These are phyloP conservation scores for Parthenolecanium corni DNA, from an alignment of 2,888 invertebrate species.

Conservation along the genomic window DNA sequence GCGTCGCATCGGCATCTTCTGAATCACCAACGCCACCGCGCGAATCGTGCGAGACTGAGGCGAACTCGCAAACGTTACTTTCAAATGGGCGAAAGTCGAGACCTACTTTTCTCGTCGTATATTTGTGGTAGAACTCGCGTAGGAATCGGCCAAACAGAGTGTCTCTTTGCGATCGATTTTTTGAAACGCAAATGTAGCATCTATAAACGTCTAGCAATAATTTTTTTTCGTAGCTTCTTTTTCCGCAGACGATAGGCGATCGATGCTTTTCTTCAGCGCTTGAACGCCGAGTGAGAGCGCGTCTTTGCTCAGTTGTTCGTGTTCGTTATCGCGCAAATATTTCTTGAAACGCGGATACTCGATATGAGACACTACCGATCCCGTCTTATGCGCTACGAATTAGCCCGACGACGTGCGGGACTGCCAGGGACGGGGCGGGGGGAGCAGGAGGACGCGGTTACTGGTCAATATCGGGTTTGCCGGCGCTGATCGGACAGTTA, in stretches of 20 bases:
- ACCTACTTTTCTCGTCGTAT: slow-evolving; percentile 28
- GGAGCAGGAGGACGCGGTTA: slow-evolving; percentile 39
- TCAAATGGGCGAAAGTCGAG: too few species aligned
- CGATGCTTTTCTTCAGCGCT: slow-evolving; percentile 44
- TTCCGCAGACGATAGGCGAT: slow-evolving; percentile 3
- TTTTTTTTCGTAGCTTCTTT: slow-evolving; percentile 24
- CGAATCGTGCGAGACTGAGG: too few species aligned
- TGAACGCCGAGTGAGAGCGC: slow-evolving; percentile 62
- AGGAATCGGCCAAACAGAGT: slow-evolving; percentile 27
- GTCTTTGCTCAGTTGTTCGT: slow-evolving; percentile 66
- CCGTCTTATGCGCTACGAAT: too few species aligned
- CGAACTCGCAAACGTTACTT: too few species aligned
- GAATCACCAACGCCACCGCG: too few species aligned
- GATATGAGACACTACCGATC: too few species aligned
- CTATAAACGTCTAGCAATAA: slow-evolving; percentile 30
- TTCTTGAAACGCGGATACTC: slow-evolving; percentile 43
- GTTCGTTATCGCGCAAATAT: slow-evolving; percentile 73
- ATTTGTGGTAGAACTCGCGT: slow-evolving; percentile 23
- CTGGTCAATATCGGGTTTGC: slow-evolving; percentile 76
- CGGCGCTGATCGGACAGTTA: slow-evolving; percentile 67
- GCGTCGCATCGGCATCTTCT: too few species aligned
- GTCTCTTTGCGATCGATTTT: slow-evolving; percentile 27
- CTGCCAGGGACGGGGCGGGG: too few species aligned
- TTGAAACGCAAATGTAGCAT: slow-evolving; percentile 25
- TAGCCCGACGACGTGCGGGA: too few species aligned